phyloP scores from a whole-genome alignment of 1,140 invertebrate species.

The Drosophila jambulina region DNA sequence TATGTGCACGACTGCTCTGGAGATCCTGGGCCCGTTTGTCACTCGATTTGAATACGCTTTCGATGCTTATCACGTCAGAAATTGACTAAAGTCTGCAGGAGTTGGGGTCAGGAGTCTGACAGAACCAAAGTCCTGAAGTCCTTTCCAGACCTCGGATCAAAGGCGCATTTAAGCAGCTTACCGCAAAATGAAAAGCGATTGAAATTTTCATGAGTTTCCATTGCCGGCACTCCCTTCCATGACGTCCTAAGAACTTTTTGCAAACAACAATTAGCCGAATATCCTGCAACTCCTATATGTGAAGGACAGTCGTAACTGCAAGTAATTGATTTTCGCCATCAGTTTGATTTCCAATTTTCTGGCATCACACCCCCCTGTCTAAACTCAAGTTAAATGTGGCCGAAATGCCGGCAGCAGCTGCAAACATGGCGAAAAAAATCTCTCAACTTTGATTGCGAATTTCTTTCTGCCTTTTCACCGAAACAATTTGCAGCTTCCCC shows the following conservation, averaged over 20 bases:
- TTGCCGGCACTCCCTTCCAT: conserved; percentile 12
- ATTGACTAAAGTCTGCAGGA: conserved; percentile 38
- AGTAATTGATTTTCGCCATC: conserved; percentile 72
- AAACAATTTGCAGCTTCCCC: conserved; percentile 52
- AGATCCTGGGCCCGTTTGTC: conserved; percentile 56
- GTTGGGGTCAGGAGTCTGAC: conserved; percentile 1
- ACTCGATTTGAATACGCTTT: conserved; percentile 73
- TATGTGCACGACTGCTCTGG: conserved; percentile 33
- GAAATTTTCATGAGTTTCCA: conserved; percentile 62
- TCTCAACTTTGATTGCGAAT: conserved; percentile 77
- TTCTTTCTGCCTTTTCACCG: conserved; percentile 56
- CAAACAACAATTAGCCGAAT: conserved; percentile 45
- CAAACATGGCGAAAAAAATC: conserved; percentile 42
- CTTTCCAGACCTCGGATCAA: conserved; percentile 45
- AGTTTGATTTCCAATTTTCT: conserved; percentile 68
- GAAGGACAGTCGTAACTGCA: conserved; percentile 26
- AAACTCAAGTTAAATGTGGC: conserved; percentile 43
- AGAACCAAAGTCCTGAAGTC: conserved; percentile 5
- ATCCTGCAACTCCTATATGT: conserved; percentile 2
- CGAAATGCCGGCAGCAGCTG: conserved; percentile 19
- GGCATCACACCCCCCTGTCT: conserved; percentile 5
- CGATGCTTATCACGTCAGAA: conserved; percentile 69
- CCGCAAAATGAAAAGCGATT: conserved; percentile 66
- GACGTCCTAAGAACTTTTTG: conserved; percentile 17
- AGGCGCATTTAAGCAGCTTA: conserved; percentile 73